A percentile compares a stretch with the other conserved stretches of the same genome.
Evolutionary conservation across 2,113 vertebrate species (phyloP).

Genomic region (Carassius gibelio): DNA sequence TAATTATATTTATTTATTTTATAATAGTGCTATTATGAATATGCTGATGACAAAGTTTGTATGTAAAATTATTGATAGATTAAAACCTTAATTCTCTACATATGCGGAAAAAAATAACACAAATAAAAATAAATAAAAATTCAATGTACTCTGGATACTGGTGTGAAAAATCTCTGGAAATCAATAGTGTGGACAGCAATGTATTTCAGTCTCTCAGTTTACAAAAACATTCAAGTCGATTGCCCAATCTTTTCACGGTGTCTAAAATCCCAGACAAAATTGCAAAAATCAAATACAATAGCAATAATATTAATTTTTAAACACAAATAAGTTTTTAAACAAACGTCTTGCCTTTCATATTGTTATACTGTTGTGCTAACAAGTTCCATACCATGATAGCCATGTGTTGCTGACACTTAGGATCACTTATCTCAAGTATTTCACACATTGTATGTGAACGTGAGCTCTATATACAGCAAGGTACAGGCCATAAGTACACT

Average conservation of each 20-base stretch:
- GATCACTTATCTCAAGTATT: conserved; percentile 1
- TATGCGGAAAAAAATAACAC: neutral
- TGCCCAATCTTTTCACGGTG: neutral
- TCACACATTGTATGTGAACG: conserved; percentile 6
- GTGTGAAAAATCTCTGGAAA: neutral
- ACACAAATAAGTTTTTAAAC: neutral
- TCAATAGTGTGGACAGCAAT: neutral
- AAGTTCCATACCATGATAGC: neutral
- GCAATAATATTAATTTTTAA: neutral
- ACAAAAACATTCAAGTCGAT: neutral
- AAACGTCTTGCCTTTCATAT: neutral
- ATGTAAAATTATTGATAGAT: neutral
- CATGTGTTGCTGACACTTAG: neutral
- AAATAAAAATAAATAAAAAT: too few species aligned
- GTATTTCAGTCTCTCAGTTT: neutral
- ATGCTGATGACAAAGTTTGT: neutral
- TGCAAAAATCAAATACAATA: neutral
- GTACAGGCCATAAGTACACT: neutral
- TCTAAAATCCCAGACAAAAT: neutral
- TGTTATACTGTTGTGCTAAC: neutral
- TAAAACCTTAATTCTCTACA: neutral
- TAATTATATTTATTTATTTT: too few species aligned
- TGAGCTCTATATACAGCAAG: conserved; percentile 28
- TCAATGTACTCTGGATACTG: neutral
- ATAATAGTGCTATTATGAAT: too few species aligned